A percentile compares a stretch with the other conserved stretches of the same genome.
Evolutionary conservation across 2,113 vertebrate genomes (phyloP).

Genomic region (Phylloscopus trochilus): DNA sequence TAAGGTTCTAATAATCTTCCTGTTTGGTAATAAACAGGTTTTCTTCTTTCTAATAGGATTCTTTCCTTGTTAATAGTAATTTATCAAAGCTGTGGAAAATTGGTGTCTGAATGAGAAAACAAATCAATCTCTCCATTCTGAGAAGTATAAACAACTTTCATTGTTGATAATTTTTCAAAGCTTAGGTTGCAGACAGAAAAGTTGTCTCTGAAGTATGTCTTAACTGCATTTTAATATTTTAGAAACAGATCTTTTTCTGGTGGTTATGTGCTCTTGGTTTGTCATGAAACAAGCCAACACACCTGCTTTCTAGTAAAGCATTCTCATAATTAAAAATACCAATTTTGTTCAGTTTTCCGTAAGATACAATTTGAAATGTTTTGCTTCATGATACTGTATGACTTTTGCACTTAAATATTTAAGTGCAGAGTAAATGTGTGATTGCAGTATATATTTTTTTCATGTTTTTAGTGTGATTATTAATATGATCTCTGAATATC

Average conservation of each 20-base stretch:
- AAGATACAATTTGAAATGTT: not conserved
- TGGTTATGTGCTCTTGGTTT: not conserved
- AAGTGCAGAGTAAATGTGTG: not conserved
- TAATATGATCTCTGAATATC: not conserved
- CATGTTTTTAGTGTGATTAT: not conserved
- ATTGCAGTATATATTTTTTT: not conserved
- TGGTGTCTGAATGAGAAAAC: not conserved
- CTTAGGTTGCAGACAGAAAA: not conserved
- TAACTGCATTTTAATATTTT: not conserved
- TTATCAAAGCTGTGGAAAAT: slow-evolving; percentile 14
- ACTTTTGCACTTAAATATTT: not conserved
- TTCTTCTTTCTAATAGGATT: not conserved
- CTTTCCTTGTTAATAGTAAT: not conserved
- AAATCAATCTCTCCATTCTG: slow-evolving; percentile 37
- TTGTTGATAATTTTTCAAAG: not conserved
- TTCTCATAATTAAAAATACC: not conserved
- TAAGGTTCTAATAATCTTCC: not conserved
- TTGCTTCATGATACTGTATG: not conserved
- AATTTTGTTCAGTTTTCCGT: not conserved
- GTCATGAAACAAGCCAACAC: not conserved
- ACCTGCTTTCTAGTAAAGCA: not conserved
- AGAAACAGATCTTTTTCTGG: not conserved
- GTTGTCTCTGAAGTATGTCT: not conserved
- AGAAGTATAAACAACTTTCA: slow-evolving; percentile 1
- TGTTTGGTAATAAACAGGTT: not conserved